Evolutionary conservation across 2,113 vertebrate genomes (phyloP), one percentile per base, ranked within the genome.

Genomic region (Condylura cristata): DNA sequence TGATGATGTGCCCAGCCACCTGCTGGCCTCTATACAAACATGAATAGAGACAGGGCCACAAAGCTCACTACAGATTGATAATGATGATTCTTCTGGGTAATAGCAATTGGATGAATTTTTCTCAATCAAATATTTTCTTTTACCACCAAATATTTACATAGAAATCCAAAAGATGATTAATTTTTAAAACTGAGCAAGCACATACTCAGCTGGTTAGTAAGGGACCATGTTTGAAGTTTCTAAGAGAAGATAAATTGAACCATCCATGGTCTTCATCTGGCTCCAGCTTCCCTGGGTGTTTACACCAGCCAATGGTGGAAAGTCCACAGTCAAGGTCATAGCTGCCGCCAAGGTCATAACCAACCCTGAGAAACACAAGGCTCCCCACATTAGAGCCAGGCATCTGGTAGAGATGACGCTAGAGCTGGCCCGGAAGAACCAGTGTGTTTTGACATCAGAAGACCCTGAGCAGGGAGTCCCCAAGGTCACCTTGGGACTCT

Each of bases 51-150:
- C 7, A 70, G 0, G 2, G 41, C 8, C 71, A 41, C 68, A 71
- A n/a, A 58, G 13, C 17, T 48, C 37, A 80, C 30, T 68, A 48
- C 16, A 56, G 61, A 91, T 30, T 81, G 34, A 74, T 70, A 53
- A 37, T 37, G 65, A 71, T 78, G 58, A 58, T 39, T 70, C 72
- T 94, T 82, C 30, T 0, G 24, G 13, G 76, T 74, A 61, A 65
- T 86, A 93, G 41, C 8, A 93, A 63, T 9, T 28, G 14, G 32
- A 2, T 60, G 32, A 34, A 14, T 75, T 91, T 91, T 89, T 66
- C 56, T 82, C 70, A 63, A 14, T 83, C 44, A 82, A 82, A 61
- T 63, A n/a, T 82, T 78, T 78, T 84, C 51, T 86, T 44, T 89
- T 72, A 37, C 26, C 70, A 68, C 32, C 37, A 83, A 44, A 20